Evolutionary conservation across 1,140 invertebrate genomes (phyloP).

Genomic region (Pseudomyrmex concolor): DNA sequence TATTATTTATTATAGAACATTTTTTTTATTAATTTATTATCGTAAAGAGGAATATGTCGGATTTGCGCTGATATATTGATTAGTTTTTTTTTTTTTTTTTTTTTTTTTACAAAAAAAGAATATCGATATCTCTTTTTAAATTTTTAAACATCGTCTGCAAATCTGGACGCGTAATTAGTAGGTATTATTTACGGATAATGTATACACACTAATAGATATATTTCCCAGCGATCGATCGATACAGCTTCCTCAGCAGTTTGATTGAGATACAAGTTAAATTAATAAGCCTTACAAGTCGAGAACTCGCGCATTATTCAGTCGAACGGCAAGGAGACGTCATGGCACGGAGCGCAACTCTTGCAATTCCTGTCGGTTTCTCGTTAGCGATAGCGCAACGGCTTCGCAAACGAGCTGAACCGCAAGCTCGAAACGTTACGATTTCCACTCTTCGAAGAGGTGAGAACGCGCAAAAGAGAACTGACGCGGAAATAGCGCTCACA

Average conservation of each 20-base stretch:
- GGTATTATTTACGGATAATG: slow-evolving; percentile 25
- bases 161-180: neutral
- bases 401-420: slow-evolving; percentile 55
- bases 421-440: slow-evolving; percentile 48
- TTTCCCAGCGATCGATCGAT: slow-evolving; percentile 45
- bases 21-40: neutral
- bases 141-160: neutral
- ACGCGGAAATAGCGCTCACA: slow-evolving; percentile 30
- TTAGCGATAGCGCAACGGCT: slow-evolving; percentile 31
- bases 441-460: slow-evolving; percentile 12
- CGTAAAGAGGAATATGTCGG: neutral
- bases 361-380: slow-evolving; percentile 31
- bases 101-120: neutral
- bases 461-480: neutral
- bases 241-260: slow-evolving; percentile 32
- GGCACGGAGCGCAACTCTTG: slow-evolving; percentile 17
- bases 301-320: slow-evolving; percentile 34
- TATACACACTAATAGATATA: slow-evolving; percentile 48
- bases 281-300: slow-evolving; percentile 51
- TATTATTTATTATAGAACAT: slow-evolving; percentile 9
- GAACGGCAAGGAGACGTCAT: slow-evolving; percentile 45
- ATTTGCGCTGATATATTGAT: neutral
- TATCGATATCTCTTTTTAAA: slow-evolving; percentile 5
- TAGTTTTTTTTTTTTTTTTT: too few relatives aligned
- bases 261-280: slow-evolving; percentile 48